phyloP scores from a whole-genome alignment of 2,113 vertebrate species.

The Phrynosoma blainvillii region DNA sequence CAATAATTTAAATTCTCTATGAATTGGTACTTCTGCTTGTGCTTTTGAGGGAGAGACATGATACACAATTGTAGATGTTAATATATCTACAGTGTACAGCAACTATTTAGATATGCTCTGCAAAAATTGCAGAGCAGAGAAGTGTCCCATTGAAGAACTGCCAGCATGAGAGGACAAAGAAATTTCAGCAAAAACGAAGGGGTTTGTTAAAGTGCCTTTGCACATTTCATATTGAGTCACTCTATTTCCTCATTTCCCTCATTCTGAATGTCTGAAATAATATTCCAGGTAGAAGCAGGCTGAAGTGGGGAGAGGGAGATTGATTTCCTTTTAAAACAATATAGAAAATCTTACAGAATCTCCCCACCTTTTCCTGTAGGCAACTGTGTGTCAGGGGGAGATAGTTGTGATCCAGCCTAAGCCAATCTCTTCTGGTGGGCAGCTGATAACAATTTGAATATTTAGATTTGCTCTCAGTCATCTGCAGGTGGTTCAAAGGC shows the following conservation, averaged over 20 bases:
- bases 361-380: slow-evolving; percentile 38
- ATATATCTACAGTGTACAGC: neutral
- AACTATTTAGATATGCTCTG: neutral
- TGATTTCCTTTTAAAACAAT: slow-evolving; percentile 22
- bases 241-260: neutral
- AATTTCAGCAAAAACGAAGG: neutral
- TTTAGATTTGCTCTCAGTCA: slow-evolving; percentile 71
- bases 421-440: slow-evolving; percentile 70
- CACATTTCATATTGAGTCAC: neutral
- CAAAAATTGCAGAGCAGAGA: too few species aligned
- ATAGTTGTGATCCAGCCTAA: slow-evolving; percentile 53
- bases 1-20: neutral
- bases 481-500: slow-evolving; percentile 61
- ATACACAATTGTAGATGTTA: neutral
- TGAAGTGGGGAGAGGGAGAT: slow-evolving; percentile 22
- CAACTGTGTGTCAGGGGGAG: slow-evolving; percentile 16
- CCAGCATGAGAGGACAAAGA: neutral
- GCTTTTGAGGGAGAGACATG: neutral
- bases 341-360: slow-evolving; percentile 15
- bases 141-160: neutral
- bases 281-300: slow-evolving; percentile 5
- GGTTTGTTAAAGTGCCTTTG: neutral
- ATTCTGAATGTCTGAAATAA: neutral
- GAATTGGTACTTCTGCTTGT: neutral
- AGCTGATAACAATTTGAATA: slow-evolving; percentile 78